phyloP scores from a whole-genome alignment of 2,113 vertebrate species.

The Scolopax mira region DNA sequence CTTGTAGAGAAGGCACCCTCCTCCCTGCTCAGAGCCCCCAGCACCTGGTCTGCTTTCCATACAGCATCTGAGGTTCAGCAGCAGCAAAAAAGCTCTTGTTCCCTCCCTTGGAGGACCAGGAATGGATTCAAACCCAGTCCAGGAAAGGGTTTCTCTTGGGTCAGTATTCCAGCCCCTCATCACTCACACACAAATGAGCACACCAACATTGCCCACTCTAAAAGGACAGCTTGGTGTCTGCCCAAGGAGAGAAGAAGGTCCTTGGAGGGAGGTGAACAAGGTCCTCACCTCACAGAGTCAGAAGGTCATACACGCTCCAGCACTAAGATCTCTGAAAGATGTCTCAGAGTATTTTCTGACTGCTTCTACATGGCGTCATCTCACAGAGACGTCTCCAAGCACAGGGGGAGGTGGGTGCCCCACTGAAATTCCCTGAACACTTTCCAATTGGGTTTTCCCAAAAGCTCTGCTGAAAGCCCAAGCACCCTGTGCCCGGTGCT shows the following conservation, averaged over 20 bases:
- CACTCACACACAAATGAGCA: not conserved
- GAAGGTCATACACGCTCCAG: not conserved
- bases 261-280: not conserved
- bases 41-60: not conserved
- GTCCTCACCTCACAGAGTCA: not conserved
- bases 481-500: not conserved
- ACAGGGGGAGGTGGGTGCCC: too few species aligned
- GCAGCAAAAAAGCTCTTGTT: not conserved
- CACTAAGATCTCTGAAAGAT: not conserved
- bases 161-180: accelerated
- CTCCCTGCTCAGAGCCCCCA: not conserved
- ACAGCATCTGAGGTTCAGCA: not conserved
- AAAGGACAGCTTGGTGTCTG: not conserved
- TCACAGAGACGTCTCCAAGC: not conserved
- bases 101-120: not conserved
- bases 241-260: not conserved
- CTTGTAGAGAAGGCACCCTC: not conserved
- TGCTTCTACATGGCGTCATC: not conserved
- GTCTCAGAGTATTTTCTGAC: not conserved
- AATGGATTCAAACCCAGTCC: not conserved
- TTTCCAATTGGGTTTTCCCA: not conserved
- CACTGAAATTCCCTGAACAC: not conserved
- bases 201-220: too few species aligned
- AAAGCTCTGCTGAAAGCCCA: not conserved
- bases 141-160: not conserved